Evolutionary conservation across 2,888 invertebrate genomes (phyloP).

Genomic region (Incurvaria masculella): DNA sequence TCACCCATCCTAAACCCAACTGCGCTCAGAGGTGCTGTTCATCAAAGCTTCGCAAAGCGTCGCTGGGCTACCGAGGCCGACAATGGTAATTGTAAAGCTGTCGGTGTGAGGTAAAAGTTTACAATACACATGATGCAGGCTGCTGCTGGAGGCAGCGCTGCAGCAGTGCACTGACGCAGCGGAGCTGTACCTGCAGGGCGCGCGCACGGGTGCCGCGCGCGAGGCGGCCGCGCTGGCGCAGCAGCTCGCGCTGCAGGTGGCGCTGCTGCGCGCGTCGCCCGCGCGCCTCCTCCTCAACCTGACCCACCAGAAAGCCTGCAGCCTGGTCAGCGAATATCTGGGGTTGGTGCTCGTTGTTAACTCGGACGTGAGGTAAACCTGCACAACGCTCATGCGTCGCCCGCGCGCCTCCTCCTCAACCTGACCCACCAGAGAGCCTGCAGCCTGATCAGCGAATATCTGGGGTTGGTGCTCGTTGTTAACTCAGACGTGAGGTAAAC

Average conservation of each 20-base stretch:
- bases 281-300: conserved; percentile 58
- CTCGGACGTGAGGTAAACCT: too few species aligned
- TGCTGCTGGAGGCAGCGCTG: conserved; percentile 55
- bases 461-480: too few species aligned
- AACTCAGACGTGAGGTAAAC: too few species aligned
- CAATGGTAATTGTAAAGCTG: too few species aligned
- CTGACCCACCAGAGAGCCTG: conserved; percentile 40
- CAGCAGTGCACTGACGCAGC: conserved; percentile 66
- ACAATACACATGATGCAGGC: conserved; percentile 19
- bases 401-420: conserved; percentile 59
- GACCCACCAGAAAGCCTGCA: conserved; percentile 36
- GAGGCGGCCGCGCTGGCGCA: conserved; percentile 60
- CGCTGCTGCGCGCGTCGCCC: conserved; percentile 63
- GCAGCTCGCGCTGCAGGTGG: conserved; percentile 60
- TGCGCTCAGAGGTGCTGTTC: too few species aligned
- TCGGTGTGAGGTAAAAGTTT: too few species aligned
- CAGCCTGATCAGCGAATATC: conserved; percentile 42
- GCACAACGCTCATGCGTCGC: conserved; percentile 60
- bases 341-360: conserved; percentile 49
- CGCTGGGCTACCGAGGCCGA: too few species aligned
- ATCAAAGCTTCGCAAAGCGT: too few species aligned
- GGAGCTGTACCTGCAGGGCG: conserved; percentile 62
- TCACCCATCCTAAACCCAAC: too few species aligned
- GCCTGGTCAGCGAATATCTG: conserved; percentile 58
- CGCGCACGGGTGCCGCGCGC: conserved; percentile 50